Conservation (phyloP, 2,113 vertebrate species). For the Isurus oxyrinchus region DNA sequence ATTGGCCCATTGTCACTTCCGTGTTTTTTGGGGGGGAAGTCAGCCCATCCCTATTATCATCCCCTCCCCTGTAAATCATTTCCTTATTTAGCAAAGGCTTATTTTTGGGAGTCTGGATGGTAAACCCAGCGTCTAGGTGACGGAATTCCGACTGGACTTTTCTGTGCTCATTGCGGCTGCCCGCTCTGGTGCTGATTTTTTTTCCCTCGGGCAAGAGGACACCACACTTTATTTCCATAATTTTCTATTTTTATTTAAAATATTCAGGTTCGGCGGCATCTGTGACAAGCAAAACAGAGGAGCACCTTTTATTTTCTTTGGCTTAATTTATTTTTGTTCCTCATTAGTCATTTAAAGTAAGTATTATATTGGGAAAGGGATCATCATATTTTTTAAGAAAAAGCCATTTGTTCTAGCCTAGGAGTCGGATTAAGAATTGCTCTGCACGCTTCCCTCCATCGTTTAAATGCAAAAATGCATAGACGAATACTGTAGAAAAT, state of each 20-base stretch:
- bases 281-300: no score
- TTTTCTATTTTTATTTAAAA: no score
- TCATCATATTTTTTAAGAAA: neutral
- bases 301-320: no score
- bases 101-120: neutral
- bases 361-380: neutral
- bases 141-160: neutral
- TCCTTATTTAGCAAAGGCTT: neutral
- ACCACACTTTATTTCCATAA: no score
- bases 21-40: neutral
- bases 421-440: neutral
- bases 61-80: neutral
- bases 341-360: neutral
- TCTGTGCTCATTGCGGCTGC: neutral
- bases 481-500: neutral
- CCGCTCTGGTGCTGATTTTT: neutral
- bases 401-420: neutral
- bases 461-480: neutral
- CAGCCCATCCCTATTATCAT: neutral
- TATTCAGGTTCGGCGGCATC: no score
- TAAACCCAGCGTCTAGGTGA: neutral
- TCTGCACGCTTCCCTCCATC: no score
- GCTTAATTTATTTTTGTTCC: neutral
- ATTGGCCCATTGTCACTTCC: neutral
- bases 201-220: neutral